These are phyloP conservation scores for Acanthoscelides obtectus DNA, from an alignment of 2,888 invertebrate species.

Conservation along the genomic window DNA sequence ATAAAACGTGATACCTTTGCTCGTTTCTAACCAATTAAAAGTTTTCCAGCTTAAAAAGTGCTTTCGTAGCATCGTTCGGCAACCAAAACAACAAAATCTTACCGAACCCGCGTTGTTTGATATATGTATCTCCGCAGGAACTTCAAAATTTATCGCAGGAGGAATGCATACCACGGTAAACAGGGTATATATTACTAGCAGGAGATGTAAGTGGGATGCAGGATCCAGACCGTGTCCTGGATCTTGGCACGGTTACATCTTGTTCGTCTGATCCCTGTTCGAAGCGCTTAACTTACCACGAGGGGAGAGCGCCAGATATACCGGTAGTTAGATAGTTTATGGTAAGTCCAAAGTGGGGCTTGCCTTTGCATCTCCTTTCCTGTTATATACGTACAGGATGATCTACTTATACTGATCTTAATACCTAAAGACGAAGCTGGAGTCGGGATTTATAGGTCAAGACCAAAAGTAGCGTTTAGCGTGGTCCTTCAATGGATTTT, in stretches of 20 bases:
- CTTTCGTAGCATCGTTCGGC: background rate
- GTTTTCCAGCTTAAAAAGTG: background rate
- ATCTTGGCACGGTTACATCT: background rate
- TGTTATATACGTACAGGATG: too few species aligned
- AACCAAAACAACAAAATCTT: background rate
- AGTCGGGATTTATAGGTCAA: too few species aligned
- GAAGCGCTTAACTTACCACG: background rate
- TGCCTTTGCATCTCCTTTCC: too few species aligned
- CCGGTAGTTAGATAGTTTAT: too few species aligned
- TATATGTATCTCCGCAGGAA: background rate
- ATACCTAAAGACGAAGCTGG: too few species aligned
- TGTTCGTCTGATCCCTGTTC: background rate
- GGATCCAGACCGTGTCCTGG: background rate
- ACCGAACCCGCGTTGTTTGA: background rate
- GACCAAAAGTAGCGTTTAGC: too few species aligned
- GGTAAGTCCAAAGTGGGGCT: too few species aligned
- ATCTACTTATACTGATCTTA: too few species aligned
- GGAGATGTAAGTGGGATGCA: background rate
- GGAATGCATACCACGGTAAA: background rate
- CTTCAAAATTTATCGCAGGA: background rate
- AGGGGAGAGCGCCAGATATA: background rate
- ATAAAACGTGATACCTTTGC: background rate
- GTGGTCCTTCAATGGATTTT: too few species aligned
- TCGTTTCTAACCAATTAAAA: background rate
- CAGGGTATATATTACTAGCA: background rate